A percentile compares a stretch with the other conserved stretches of the same genome.
phyloP scores from a whole-genome alignment of 2,113 vertebrate genomes.

The Jaculus jaculus region DNA sequence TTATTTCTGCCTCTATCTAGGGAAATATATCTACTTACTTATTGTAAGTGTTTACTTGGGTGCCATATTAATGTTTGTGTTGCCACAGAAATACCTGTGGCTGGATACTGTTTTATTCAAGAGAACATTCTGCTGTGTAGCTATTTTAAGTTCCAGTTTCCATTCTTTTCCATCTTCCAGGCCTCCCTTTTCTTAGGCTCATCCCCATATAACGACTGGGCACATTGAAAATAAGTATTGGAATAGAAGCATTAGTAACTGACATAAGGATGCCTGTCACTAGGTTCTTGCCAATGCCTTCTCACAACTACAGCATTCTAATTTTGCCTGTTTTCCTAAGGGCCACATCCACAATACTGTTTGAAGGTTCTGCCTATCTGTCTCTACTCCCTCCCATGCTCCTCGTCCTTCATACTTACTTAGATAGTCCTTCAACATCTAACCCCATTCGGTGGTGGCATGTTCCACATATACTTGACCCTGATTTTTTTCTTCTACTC shows the following conservation, averaged over 20 bases:
- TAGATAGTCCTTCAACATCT: neutral
- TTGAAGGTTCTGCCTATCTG: neutral
- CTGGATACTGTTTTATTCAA: neutral
- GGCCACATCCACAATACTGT: accelerated
- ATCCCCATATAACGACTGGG: neutral
- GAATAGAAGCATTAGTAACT: neutral
- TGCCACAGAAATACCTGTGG: no score
- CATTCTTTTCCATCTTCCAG: neutral
- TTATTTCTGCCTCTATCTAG: no score
- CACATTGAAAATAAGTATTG: neutral
- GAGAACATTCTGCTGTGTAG: neutral
- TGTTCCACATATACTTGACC: neutral
- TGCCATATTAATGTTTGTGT: no score
- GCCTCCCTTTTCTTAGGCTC: neutral
- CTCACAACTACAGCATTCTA: neutral
- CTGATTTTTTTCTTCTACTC: neutral
- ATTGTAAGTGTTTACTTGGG: no score
- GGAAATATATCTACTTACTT: no score
- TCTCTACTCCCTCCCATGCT: neutral
- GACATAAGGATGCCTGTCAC: neutral
- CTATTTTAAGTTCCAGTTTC: neutral
- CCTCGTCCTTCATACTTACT: neutral
- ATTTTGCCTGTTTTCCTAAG: neutral
- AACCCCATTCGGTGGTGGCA: neutral
- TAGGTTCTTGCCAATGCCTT: no score